phyloP scores from a whole-genome alignment of 1,140 invertebrate genomes.

The Rhagoletis zephyria region DNA sequence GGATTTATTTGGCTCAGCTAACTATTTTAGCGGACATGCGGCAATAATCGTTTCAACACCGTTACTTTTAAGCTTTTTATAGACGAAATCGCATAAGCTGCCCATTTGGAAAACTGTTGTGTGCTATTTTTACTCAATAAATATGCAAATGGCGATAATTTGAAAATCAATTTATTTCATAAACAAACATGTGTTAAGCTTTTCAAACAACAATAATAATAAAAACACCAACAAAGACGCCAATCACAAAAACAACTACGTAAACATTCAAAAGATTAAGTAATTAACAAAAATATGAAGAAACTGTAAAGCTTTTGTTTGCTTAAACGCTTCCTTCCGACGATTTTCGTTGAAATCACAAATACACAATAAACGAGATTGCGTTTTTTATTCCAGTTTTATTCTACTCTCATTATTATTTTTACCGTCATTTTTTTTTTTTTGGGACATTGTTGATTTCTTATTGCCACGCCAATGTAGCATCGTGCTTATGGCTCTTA shows the following conservation, averaged over 20 bases:
- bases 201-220: neutral
- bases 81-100: too few relatives aligned
- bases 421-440: too few relatives aligned
- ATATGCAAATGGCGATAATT: constrained; percentile 5
- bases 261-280: neutral
- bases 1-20: too few relatives aligned
- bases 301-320: constrained; percentile 5
- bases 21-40: too few relatives aligned
- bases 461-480: too few relatives aligned
- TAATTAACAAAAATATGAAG: neutral
- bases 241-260: neutral
- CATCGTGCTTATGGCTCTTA: too few relatives aligned
- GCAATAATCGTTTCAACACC: too few relatives aligned
- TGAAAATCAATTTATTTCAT: neutral
- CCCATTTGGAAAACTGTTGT: neutral
- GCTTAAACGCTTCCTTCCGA: neutral
- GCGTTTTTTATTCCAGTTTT: neutral
- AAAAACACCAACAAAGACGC: neutral
- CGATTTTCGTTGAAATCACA: neutral
- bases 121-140: neutral
- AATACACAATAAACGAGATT: neutral
- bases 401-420: neutral
- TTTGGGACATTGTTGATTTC: too few relatives aligned
- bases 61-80: too few relatives aligned
- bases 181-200: neutral